These are phyloP conservation scores for Cheirogaleus medius DNA, from an alignment of 2,113 vertebrate genomes.

Conservation along the genomic window DNA sequence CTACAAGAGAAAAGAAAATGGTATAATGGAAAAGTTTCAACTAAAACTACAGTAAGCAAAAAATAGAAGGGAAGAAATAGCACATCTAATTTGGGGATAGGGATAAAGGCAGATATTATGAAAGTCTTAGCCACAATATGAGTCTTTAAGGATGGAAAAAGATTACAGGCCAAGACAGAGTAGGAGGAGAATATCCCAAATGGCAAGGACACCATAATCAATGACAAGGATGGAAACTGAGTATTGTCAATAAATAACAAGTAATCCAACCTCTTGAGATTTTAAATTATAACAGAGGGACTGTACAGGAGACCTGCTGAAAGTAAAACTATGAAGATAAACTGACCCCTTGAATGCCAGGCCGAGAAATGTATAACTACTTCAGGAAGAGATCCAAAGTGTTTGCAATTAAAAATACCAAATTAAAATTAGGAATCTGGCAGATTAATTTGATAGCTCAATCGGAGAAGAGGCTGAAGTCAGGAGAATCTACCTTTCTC, in stretches of 20 bases:
- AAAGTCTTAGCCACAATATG: background rate
- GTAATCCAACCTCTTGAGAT: background rate
- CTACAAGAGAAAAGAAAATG: background rate
- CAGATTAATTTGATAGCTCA: background rate
- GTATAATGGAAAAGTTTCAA: background rate
- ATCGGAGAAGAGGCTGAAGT: background rate
- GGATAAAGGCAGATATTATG: background rate
- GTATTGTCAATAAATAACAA: background rate
- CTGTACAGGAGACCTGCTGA: background rate
- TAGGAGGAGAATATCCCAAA: background rate
- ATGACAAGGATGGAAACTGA: background rate
- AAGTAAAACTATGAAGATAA: background rate
- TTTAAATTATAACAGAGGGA: background rate
- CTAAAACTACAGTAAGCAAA: background rate
- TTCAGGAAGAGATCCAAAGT: background rate
- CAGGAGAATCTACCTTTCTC: background rate
- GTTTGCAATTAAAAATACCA: background rate
- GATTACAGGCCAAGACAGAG: background rate
- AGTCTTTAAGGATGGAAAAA: background rate
- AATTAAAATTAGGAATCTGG: background rate
- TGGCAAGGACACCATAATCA: background rate
- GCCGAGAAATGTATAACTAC: background rate
- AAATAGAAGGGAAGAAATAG: background rate
- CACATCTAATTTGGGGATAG: background rate
- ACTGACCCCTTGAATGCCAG: background rate